Evolutionary conservation across 2,797 vertebrate genomes (phyloP).

Genomic region (Phalloptychus januarius): DNA sequence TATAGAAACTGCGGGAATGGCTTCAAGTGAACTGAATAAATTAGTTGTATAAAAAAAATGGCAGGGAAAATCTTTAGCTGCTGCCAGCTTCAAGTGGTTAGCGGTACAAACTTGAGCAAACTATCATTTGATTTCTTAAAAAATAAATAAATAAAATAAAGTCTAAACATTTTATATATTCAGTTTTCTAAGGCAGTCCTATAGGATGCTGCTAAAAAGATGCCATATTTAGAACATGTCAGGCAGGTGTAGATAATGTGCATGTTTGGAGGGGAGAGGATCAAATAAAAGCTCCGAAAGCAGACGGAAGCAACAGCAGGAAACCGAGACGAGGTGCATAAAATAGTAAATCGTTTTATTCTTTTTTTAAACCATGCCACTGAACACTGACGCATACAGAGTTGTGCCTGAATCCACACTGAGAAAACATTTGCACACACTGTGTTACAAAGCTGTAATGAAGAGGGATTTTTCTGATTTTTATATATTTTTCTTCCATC

Average conservation of each 20-base stretch:
- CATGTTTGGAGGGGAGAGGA: constrained; percentile 5
- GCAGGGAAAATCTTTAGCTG: background rate
- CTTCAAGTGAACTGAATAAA: constrained; percentile 4
- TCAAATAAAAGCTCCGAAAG: constrained; percentile 6
- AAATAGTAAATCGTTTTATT: constrained; percentile 87
- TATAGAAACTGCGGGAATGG: constrained; percentile 4
- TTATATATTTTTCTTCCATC: background rate
- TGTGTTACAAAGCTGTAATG: constrained; percentile 85
- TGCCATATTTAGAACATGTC: background rate
- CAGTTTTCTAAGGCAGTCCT: background rate
- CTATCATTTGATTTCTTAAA: background rate
- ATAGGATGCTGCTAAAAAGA: background rate
- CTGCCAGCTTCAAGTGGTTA: constrained; percentile 1
- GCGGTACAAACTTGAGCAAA: constrained; percentile 2
- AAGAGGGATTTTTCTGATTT: constrained; percentile 67
- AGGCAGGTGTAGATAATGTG: background rate
- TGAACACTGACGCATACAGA: constrained; percentile 96
- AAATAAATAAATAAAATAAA: too few species aligned
- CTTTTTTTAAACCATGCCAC: constrained; percentile 85
- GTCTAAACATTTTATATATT: background rate
- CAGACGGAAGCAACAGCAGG: constrained; percentile 25
- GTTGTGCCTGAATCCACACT: constrained; percentile 92
- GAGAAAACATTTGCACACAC: constrained; percentile 84
- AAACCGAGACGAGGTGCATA: constrained; percentile 85
- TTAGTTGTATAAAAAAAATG: constrained; percentile 1